Evolutionary conservation across 2,113 vertebrate genomes (phyloP), one percentile per base, ranked within the genome.

Genomic region (Xenopus tropicalis): DNA sequence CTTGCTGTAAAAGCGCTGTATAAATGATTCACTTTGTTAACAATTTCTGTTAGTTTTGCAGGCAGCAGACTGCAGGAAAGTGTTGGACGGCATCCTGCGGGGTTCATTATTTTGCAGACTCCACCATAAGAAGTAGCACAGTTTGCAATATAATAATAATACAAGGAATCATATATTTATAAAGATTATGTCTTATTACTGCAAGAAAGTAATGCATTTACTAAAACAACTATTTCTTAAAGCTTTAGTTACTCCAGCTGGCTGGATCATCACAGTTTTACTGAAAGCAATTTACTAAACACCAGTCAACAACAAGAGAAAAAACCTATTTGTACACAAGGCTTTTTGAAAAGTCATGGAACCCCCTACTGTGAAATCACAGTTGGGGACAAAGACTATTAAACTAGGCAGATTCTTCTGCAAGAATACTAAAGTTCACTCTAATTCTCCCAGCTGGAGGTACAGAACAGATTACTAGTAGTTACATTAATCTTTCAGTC

Each of bases 271-370:
- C 29, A 37, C 29, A 37, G n/a, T n/a, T n/a, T n/a, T 75, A 61
- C 66, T 68, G 65, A 54, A 29, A 63, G 66, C 59, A 76, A 76
- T 76, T 76, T 76, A 76, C 66, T 54, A 62, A 76, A 76, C 57
- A 75, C 57, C 59, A 69, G 73, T 69, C 66, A 69, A 76, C 66
- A 69, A 54, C n/a, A n/a, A n/a, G n/a, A 37, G 6, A 37, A 37
- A 37, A 63, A 63, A 63, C 58, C 58, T 68, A 69, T 76, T 76
- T 69, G 73, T 61, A 76, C 62, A 69, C 25, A 76, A 69, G 66
- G 56, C 73, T 69, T 76, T 63, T 23, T 62, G 7, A 69, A 69
- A 69, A 69, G 66, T 63, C 66, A 69, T 63, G 51, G 22, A 62
- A 54, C 12, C 56, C 61, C 66, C 42, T 42, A 69, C 72, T 68